phyloP scores from a whole-genome alignment of 2,888 invertebrate genomes.

The Drosophila diplacantha region DNA sequence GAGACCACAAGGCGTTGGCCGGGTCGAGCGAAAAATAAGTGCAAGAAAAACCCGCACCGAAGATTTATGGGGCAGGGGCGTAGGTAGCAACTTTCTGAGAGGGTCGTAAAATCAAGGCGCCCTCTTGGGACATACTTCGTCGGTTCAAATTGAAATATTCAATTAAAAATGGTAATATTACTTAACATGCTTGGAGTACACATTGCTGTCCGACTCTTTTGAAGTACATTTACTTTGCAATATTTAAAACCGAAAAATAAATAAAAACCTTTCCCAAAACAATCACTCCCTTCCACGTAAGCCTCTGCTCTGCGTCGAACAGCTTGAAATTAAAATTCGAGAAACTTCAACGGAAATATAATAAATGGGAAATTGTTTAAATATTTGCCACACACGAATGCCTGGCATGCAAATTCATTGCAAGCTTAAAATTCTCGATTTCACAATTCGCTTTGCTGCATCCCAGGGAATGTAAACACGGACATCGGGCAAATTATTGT shows the following conservation, averaged over 20 bases:
- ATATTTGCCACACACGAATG: slow-evolving; percentile 42
- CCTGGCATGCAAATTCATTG: slow-evolving; percentile 41
- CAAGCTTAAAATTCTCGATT: slow-evolving; percentile 34
- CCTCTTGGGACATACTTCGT: background rate
- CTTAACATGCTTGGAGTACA: background rate
- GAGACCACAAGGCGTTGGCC: slow-evolving; percentile 52
- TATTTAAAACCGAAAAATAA: background rate
- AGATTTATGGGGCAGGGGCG: slow-evolving; percentile 29
- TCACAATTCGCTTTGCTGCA: slow-evolving; percentile 35
- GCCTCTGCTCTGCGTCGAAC: background rate
- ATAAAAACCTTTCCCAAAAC: background rate
- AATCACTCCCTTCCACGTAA: background rate
- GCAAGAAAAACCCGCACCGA: slow-evolving; percentile 10
- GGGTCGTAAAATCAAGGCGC: slow-evolving; percentile 4
- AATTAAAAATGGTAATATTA: background rate
- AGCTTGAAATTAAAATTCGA: slow-evolving; percentile 23
- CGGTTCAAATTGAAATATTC: background rate
- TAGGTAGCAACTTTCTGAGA: slow-evolving; percentile 14
- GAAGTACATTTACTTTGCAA: background rate
- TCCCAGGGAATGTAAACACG: slow-evolving; percentile 15
- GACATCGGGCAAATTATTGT: slow-evolving; percentile 29
- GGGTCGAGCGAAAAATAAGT: slow-evolving; percentile 27
- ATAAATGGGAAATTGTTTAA: slow-evolving; percentile 39
- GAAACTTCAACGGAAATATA: slow-evolving; percentile 25
- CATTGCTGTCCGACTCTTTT: background rate